Conservation (phyloP, 1,140 invertebrate genomes). For the Kradibia gibbosae region DNA sequence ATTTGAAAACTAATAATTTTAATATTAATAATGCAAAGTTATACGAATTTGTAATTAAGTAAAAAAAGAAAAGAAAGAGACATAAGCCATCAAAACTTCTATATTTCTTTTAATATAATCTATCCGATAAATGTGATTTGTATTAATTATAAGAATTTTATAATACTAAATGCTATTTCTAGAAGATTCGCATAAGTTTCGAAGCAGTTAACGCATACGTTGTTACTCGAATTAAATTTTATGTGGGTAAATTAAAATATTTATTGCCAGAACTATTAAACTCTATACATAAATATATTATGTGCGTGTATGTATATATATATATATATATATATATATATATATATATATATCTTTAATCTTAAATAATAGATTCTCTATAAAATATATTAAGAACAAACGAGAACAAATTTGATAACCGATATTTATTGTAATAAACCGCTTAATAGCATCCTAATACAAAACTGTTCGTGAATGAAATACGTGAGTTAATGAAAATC, state of each 20-base stretch:
- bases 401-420: background rate
- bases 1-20: background rate
- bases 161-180: background rate
- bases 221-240: background rate
- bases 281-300: background rate
- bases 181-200: background rate
- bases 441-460: background rate
- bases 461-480: background rate
- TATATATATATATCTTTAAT: background rate
- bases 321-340: background rate
- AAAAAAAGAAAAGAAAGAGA: background rate
- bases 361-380: slow-evolving; percentile 2
- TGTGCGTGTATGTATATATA: background rate
- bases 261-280: slow-evolving; percentile 3
- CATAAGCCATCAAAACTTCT: background rate
- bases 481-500: background rate
- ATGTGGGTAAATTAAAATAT: slow-evolving; percentile 8
- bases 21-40: background rate
- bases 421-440: slow-evolving; percentile 5
- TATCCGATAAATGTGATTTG: background rate
- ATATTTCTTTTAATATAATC: background rate
- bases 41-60: background rate
- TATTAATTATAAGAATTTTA: background rate
- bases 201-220: background rate
- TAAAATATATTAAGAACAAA: slow-evolving; percentile 14